Base-by-base conservation (phyloP, 2,113 vertebrate species). In the Plecturocebus donacophilus region DNA sequence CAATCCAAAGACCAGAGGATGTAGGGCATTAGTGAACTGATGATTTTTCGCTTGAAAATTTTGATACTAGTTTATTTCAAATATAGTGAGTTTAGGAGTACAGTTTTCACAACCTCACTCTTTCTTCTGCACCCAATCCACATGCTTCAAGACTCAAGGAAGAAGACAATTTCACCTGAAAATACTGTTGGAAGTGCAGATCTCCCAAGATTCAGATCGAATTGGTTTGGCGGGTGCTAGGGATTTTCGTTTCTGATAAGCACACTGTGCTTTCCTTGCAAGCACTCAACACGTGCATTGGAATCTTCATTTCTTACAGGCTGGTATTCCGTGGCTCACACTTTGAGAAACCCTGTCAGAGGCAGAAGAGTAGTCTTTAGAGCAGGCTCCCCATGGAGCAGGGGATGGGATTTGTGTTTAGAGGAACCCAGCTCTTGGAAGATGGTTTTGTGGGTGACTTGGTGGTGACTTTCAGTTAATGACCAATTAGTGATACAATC, bases 341-440 rank as follows among this genome's bases (percentile, higher is more conserved):
- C 49, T 92, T 75, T 87, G 94, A 85, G 80, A 85, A 94, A 85
- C 71, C 16, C n/a, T 40, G 3, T 47, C 21, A 77, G 73, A 93
- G 14, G 32, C 54, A 71, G n/a, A 91, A 38, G 19, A 45, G 6
- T 45, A n/a, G 49, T 3, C 19, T 52, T 52, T 40, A 32, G 17
- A 30, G 19, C 52, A 70, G 23, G 3, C 8, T 32, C 54, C 17
- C 25, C 2, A 12, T 38, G 14, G 58, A 58, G n/a, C 32, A 23
- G 45, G 19, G 87, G 19, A 81, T 13, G 47, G n/a, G 23, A 2
- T 30, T 1, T 42, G 21, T 38, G 6, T 58, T 71, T 66, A 23
- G 25, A 58, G n/a, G 20, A 66, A 42, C 58, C 81, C 5, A 10
- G 83, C 20, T 87, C 12, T 35, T 0, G 2, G 32, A 83, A 79